Evolutionary conservation across 30 jellyfish, hydroid and myxozoan genomes (phyloP).

Genomic region (Turritopsis rubra): DNA sequence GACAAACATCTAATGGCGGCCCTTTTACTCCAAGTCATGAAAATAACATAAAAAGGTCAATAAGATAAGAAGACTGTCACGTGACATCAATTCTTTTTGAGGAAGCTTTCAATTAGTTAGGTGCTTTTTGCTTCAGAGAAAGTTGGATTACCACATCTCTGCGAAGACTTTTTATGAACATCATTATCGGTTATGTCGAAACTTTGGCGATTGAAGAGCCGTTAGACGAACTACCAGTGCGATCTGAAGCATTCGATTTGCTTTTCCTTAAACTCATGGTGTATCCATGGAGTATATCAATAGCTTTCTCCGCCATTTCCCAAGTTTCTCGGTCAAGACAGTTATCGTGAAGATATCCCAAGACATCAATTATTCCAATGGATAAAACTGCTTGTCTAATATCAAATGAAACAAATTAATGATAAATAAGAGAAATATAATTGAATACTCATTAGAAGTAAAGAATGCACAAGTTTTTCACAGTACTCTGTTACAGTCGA

Average conservation of each 20-base stretch:
- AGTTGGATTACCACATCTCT: neutral
- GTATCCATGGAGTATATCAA: constrained; percentile 71
- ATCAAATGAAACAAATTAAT: neutral
- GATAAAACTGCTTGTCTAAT: constrained; percentile 71
- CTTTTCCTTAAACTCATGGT: constrained; percentile 51
- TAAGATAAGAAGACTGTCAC: too few relatives aligned
- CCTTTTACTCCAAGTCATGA: too few relatives aligned
- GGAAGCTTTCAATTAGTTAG: too few relatives aligned
- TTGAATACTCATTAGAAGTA: neutral
- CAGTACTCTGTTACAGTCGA: neutral
- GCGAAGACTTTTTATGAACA: neutral
- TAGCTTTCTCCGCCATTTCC: constrained; percentile 97
- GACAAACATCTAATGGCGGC: too few relatives aligned
- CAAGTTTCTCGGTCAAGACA: constrained; percentile 92
- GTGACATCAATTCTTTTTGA: too few relatives aligned
- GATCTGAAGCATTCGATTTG: neutral
- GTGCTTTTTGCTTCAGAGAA: too few relatives aligned
- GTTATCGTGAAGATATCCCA: constrained; percentile 87
- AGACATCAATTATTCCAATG: constrained; percentile 83
- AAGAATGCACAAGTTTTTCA: too few relatives aligned
- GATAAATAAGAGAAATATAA: neutral
- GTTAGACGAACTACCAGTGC: neutral
- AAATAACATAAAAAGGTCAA: too few relatives aligned
- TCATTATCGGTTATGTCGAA: neutral
- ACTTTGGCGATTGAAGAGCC: neutral